Evolutionary conservation across 2,888 invertebrate species (phyloP).

Genomic region (Synanthedon vespiformis): DNA sequence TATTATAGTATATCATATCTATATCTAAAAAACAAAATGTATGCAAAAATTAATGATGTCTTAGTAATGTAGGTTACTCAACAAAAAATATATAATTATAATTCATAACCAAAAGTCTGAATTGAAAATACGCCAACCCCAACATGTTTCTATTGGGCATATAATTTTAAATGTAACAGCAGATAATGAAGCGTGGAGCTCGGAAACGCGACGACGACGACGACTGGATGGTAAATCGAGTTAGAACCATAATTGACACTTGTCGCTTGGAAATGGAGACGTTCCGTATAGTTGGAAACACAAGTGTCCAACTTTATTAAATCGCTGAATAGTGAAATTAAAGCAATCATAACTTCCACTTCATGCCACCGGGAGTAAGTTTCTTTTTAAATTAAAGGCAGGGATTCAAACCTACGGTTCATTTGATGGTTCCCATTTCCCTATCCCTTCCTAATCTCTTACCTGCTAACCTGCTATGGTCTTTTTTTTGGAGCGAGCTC

Average conservation of each 20-base stretch:
- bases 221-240: slow-evolving; percentile 1
- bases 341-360: no score
- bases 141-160: not conserved
- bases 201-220: not conserved
- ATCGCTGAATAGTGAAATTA: no score
- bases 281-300: not conserved
- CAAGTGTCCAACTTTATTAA: not conserved
- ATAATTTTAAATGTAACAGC: not conserved
- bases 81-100: not conserved
- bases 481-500: no score
- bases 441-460: no score
- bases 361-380: no score
- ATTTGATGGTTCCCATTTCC: no score
- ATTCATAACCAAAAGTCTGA: not conserved
- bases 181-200: not conserved
- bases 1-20: not conserved
- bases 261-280: not conserved
- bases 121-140: not conserved
- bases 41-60: not conserved
- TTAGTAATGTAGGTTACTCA: not conserved
- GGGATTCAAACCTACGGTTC: no score
- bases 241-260: slow-evolving; percentile 1
- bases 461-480: no score
- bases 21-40: not conserved
- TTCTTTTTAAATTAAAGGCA: no score